Evolutionary conservation across 2,113 vertebrate genomes (phyloP), one percentile per base, ranked within the genome.

Genomic region (Ahaetulla prasina): DNA sequence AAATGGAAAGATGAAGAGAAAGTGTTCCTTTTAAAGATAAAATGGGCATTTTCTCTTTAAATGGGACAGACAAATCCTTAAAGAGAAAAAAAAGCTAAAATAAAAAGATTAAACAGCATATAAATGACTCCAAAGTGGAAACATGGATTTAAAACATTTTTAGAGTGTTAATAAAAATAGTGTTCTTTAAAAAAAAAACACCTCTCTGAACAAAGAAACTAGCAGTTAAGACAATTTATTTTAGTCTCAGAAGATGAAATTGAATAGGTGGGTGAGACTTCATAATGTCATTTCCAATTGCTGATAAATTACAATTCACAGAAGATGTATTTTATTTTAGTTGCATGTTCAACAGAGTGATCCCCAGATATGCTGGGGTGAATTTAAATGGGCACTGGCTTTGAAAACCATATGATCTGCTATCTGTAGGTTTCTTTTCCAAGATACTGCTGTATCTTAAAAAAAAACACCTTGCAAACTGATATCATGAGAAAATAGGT

Each of bases 131-230:
- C 89, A 90, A 74, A 93, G 92, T 87, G 89, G 55, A 90, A 90
- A 93, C 84, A 90, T 87, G 84, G 88, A 87, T 60, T 89, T 93
- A 54, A 93, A 93, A 90, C 35, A 74, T n/a, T 74, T 90, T 93
- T 68, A 93, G 68, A 93, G 23, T 90, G n/a, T 53, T 30, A 85
- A 52, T 90, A 63, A 45, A 90, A 87, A 86, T 27, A 90, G 50
- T 10, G 43, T 57, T 23, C 27, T 50, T 25, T 50, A 50, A 50
- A 60, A 80, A 54, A 54, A 88, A n/a, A 80, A 52, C 35, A n/a
- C n/a, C n/a, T 84, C n/a, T 14, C 25, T 0, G 89, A 91, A 80
- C 84, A 89, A 93, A 95, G 49, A 91, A 1, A 18, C 60, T 68
- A 95, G 92, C 89, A 30, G 3, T 45, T 7, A 18, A 5, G 52